These are phyloP conservation scores for Salminus brasiliensis DNA, from an alignment of 2,113 vertebrate genomes.

Conservation along the genomic window DNA sequence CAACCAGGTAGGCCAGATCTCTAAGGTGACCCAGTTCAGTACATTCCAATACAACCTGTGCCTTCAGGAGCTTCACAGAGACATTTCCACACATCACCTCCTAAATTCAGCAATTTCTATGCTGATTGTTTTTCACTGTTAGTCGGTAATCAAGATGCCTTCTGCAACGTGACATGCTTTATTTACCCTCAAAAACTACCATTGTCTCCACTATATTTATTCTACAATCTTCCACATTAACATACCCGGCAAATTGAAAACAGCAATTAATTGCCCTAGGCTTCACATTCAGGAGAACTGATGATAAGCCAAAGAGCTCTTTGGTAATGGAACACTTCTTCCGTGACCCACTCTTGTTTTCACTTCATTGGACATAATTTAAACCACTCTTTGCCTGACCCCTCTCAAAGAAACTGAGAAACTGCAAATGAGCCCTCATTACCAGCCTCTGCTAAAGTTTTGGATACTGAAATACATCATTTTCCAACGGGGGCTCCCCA, in stretches of 20 bases:
- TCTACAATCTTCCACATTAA: background rate
- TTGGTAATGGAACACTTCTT: conserved; percentile 13
- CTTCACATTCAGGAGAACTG: background rate
- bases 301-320: conserved; percentile 8
- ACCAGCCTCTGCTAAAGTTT: background rate
- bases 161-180: background rate
- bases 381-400: background rate
- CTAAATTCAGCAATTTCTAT: background rate
- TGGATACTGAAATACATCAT: background rate
- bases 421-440: background rate
- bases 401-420: conserved; percentile 1
- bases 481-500: background rate
- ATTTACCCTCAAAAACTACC: background rate
- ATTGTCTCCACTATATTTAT: background rate
- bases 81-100: background rate
- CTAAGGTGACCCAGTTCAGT: background rate
- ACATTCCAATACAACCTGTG: background rate
- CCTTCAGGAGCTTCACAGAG: background rate
- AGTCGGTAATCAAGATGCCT: background rate
- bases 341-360: background rate
- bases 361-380: background rate
- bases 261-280: background rate
- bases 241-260: background rate
- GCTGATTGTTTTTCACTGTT: background rate
- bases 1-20: conserved; percentile 82